These are phyloP conservation scores for Tonatia bakeri DNA, from an alignment of 2,113 vertebrate species.

Conservation along the genomic window DNA sequence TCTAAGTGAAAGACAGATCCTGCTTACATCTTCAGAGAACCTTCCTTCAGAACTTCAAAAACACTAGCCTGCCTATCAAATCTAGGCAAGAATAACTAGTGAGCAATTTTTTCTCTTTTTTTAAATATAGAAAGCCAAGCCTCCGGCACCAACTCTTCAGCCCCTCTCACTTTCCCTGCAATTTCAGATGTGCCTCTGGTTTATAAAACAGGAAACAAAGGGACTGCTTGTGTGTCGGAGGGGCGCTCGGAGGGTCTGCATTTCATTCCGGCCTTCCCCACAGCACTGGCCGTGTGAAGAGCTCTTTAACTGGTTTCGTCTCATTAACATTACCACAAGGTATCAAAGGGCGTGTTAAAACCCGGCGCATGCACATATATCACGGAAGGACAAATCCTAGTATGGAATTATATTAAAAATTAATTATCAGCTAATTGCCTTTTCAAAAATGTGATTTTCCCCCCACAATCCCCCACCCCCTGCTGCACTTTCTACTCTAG, in stretches of 20 bases:
- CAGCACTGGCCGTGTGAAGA: constrained; percentile 78
- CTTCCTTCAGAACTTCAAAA: constrained; percentile 75
- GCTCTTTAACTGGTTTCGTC: constrained; percentile 82
- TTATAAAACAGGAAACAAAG: constrained; percentile 89
- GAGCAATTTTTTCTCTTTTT: constrained; percentile 63
- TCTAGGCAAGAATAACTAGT: constrained; percentile 40
- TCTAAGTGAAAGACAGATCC: constrained; percentile 83
- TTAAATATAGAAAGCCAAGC: constrained; percentile 67
- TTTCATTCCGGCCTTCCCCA: constrained; percentile 80
- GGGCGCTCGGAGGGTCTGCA: constrained; percentile 86
- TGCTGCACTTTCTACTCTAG: neutral
- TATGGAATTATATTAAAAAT: constrained; percentile 27
- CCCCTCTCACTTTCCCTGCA: constrained; percentile 78
- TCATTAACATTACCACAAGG: constrained; percentile 92
- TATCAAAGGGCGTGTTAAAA: constrained; percentile 83
- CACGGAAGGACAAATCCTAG: constrained; percentile 59
- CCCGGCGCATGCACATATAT: neutral
- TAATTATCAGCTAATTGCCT: constrained; percentile 58
- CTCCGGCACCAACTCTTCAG: constrained; percentile 76
- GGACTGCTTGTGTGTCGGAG: constrained; percentile 85
- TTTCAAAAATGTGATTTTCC: constrained; percentile 45
- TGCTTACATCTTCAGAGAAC: constrained; percentile 70
- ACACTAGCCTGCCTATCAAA: constrained; percentile 63
- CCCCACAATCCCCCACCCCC: neutral
- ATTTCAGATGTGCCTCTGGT: constrained; percentile 85